These are phyloP conservation scores for Lepus townsendii DNA, from an alignment of 2,797 vertebrate genomes.

Conservation along the genomic window DNA sequence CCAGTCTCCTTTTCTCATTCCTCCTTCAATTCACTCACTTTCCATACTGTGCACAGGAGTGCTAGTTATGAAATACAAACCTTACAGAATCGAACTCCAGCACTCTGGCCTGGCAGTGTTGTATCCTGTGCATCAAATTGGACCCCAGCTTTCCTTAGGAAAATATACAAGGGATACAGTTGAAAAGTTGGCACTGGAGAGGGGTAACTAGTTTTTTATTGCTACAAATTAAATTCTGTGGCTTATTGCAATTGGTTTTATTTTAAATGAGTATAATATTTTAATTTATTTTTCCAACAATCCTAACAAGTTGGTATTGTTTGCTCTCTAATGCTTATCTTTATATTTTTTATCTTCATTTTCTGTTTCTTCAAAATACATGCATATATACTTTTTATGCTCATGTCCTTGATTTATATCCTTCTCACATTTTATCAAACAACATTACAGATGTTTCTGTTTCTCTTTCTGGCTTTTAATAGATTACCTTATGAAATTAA, in stretches of 20 bases:
- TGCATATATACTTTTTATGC: background rate
- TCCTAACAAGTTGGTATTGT: background rate
- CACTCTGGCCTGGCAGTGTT: background rate
- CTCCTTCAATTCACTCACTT: background rate
- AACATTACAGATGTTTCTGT: slow-evolving; percentile 2
- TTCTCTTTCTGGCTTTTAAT: slow-evolving; percentile 59
- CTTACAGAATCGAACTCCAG: background rate
- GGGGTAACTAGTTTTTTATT: background rate
- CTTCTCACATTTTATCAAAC: slow-evolving; percentile 31
- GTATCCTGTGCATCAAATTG: background rate
- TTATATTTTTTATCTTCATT: slow-evolving; percentile 33
- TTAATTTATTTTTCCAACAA: slow-evolving; percentile 24
- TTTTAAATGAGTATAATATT: background rate
- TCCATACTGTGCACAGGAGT: background rate
- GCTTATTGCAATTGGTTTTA: slow-evolving; percentile 9
- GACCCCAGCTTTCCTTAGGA: background rate
- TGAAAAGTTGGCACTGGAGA: background rate
- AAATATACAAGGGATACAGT: background rate
- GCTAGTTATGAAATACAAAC: background rate
- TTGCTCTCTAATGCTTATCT: slow-evolving; percentile 6
- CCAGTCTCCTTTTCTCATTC: background rate
- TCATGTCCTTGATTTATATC: slow-evolving; percentile 17
- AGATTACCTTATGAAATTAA: slow-evolving; percentile 55
- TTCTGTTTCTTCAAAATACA: background rate
- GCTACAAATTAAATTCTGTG: slow-evolving; percentile 6